These are phyloP conservation scores for Harpagifer antarcticus DNA, from an alignment of 2,797 vertebrate genomes.

Conservation along the genomic window DNA sequence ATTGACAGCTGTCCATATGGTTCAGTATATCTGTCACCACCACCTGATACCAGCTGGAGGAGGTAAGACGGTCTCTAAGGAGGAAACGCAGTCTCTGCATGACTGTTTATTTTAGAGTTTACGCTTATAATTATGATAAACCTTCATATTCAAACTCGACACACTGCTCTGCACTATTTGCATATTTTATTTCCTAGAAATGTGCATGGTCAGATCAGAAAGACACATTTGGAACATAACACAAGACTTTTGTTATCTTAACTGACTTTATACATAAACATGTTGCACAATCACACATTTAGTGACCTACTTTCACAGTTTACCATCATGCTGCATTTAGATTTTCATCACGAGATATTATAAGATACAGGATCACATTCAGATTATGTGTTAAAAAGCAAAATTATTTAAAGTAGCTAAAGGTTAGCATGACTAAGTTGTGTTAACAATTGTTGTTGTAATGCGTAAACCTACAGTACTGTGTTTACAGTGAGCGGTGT, in stretches of 20 bases:
- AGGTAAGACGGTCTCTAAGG: conserved; percentile 81
- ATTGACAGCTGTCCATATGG: conserved; percentile 95
- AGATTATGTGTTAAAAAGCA: conserved; percentile 1
- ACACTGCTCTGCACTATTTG: not conserved
- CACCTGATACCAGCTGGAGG: conserved; percentile 94
- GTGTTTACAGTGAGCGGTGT: not conserved
- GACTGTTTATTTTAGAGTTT: conserved; percentile 13
- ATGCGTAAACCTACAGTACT: not conserved
- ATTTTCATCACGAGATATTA: not conserved
- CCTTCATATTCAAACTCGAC: not conserved
- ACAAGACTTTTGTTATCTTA: not conserved
- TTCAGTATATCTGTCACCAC: conserved; percentile 92
- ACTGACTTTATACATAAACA: not conserved
- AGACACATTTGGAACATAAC: not conserved
- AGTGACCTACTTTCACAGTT: not conserved
- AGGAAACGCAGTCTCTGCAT: conserved; percentile 6
- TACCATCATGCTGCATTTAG: not conserved
- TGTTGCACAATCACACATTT: not conserved
- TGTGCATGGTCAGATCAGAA: not conserved
- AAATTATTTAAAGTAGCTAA: not conserved
- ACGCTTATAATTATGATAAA: conserved; percentile 14
- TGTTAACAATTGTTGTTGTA: not conserved
- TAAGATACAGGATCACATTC: not conserved
- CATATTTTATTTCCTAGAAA: not conserved
- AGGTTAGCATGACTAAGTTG: not conserved